Evolutionary conservation across 2,797 vertebrate genomes (phyloP), one percentile per base, ranked within the genome.

Genomic region (Setipinna tenuifilis): DNA sequence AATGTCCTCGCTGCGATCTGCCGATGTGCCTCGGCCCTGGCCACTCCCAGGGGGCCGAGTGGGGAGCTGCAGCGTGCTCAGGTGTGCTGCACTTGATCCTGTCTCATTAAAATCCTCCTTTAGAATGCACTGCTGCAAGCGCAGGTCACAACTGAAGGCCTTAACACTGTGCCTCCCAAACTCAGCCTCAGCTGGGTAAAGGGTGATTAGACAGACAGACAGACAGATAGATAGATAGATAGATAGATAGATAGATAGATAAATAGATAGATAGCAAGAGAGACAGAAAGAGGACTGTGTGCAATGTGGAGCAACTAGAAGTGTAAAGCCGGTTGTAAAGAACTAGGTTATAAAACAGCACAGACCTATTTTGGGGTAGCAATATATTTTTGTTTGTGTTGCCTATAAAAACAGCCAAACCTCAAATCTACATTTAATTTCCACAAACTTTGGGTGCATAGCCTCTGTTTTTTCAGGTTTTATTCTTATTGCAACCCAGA

Each of bases 11-110:
- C 48, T 58, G n/a, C n/a, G n/a, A n/a, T n/a, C n/a, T n/a, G 50
- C 85, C 0, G 71, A n/a, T 82, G 12, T 35, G 68, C 75, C 86
- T 87, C 62, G 82, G 71, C 54, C 80, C 54, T 41, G 41, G 48
- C 59, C 31, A 31, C 41, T 85, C 75, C 68, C 90, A 87, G 86
- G 89, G 84, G 84, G 86, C 31, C 41, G 71, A 44, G 16, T 19
- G 1, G 71, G 2, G 4, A 78, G 35, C 46, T 89, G 86, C 84
- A 86, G 58, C 58, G 87, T 91, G 89, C 87, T 87, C 83, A 86
- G 84, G 87, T 89, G 87, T 84, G 82, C 75, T 86, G 86, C 83
- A 89, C 86, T 87, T 88, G 88, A 90, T 90, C 89, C 87, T 88
- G 85, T 91, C 87, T 88, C 84, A 84, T 86, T 85, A 85, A 82